Percentiles rank a stretch among this genome's conserved stretches.
Evolutionary conservation across 2,888 invertebrate species (phyloP).

Genomic region (Heliconius erato): DNA sequence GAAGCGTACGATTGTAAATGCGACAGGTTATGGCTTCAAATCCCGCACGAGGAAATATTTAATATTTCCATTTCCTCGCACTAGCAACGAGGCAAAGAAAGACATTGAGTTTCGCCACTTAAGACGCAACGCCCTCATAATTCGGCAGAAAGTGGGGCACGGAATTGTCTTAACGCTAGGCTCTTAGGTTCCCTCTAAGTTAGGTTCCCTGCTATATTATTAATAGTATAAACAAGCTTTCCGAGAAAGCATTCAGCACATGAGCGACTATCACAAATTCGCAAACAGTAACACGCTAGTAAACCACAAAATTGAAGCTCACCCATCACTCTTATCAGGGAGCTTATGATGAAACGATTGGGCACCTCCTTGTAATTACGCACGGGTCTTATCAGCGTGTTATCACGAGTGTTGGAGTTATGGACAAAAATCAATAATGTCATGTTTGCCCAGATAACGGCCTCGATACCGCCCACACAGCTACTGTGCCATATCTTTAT

Average conservation of each 20-base stretch:
- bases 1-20: too few species aligned
- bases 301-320: not conserved
- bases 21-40: too few species aligned
- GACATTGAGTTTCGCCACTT: too few species aligned
- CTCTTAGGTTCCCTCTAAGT: too few species aligned
- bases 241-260: not conserved
- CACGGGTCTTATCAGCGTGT: conserved; percentile 42
- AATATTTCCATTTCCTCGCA: too few species aligned
- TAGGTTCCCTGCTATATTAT: not conserved
- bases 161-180: too few species aligned
- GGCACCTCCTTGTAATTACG: conserved; percentile 46
- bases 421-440: conserved; percentile 58
- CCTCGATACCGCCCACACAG: conserved; percentile 45
- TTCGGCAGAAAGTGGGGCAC: too few species aligned
- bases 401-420: conserved; percentile 44
- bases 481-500: conserved; percentile 51
- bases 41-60: too few species aligned
- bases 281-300: not conserved
- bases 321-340: conserved; percentile 16
- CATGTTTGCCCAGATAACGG: conserved; percentile 51
- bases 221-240: not conserved
- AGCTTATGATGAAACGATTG: conserved; percentile 39
- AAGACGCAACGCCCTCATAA: too few species aligned
- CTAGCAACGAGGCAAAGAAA: too few species aligned
- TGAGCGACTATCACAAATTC: not conserved